Base-by-base conservation (phyloP, 2,113 vertebrate species). In the Heloderma charlesbogerti region DNA sequence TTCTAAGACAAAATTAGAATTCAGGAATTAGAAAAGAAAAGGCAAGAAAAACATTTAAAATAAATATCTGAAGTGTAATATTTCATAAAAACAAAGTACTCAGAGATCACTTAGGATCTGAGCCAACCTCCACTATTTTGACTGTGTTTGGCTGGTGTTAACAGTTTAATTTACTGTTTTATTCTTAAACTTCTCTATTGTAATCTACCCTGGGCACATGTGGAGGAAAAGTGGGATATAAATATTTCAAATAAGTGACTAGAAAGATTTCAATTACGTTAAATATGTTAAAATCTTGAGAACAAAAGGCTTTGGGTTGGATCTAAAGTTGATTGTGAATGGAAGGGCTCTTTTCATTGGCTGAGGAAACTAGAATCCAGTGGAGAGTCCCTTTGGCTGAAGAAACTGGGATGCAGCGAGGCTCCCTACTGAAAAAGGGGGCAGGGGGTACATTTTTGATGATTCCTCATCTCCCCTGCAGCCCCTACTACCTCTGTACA, bases 1-100 rank as follows among this genome's bases (percentile, higher is more conserved):
- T 77, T 92, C 86, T 0, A 25, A 86, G 91, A 89, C 34, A 77
- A 91, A 83, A 37, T 43, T 71, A 81, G 31, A 92, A 78, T 40
- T 86, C 72, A 86, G 31, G 48, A 1, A 5, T 9, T 43, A 77
- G 9, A 88, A 37, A 92, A 29, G 2, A 85, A 90, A 92, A 15
- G 1, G 75, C 1, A 18, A 2, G 2, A 66, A 77, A 0, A 1
- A 0, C 3, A 84, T 48, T 78, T 79, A 34, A 81, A 34, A 57
- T n/a, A 87, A 12, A 88, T 85, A 34, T 93, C 3, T 31, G 54
- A 69, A 84, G 69, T 78, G 16, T 87, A 71, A 40, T 63, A 78
- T 78, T 63, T 43, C 40, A 63, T 22, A 34, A 29, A 37, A 78
- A 43, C 40, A 34, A 63, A 79, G n/a, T 15, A 31, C 8, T 34